Evolutionary conservation across 1,140 invertebrate genomes (phyloP).

Genomic region (Laupala kohalensis): DNA sequence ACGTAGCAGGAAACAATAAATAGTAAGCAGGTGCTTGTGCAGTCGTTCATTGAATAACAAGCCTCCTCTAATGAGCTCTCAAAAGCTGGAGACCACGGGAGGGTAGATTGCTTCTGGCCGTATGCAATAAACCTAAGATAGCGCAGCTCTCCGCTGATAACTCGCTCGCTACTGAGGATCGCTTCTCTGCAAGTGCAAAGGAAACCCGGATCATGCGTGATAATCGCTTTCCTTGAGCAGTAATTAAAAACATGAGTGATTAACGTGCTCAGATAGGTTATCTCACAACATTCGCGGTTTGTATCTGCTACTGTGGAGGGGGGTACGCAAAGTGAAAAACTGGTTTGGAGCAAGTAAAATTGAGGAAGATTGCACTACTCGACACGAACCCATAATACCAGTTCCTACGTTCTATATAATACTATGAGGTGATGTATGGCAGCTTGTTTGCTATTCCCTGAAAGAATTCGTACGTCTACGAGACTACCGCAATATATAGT

Average conservation of each 20-base stretch:
- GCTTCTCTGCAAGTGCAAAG: neutral
- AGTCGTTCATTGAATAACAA: neutral
- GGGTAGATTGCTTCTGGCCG: neutral
- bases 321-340: neutral
- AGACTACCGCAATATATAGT: too few species aligned
- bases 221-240: neutral
- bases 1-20: neutral
- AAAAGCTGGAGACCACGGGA: neutral
- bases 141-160: too few species aligned
- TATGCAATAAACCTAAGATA: too few species aligned
- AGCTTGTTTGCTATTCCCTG: too few species aligned
- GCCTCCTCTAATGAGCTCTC: neutral
- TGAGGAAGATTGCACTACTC: too few species aligned
- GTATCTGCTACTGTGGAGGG: neutral
- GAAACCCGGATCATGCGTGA: neutral
- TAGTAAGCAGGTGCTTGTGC: neutral
- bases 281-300: neutral
- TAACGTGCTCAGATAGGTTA: neutral
- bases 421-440: too few species aligned
- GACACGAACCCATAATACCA: too few species aligned
- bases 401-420: too few species aligned
- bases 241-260: neutral
- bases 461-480: too few species aligned
- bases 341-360: neutral
- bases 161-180: too few species aligned